Conservation (phyloP, 2,113 vertebrate genomes). For the Riparia riparia region DNA sequence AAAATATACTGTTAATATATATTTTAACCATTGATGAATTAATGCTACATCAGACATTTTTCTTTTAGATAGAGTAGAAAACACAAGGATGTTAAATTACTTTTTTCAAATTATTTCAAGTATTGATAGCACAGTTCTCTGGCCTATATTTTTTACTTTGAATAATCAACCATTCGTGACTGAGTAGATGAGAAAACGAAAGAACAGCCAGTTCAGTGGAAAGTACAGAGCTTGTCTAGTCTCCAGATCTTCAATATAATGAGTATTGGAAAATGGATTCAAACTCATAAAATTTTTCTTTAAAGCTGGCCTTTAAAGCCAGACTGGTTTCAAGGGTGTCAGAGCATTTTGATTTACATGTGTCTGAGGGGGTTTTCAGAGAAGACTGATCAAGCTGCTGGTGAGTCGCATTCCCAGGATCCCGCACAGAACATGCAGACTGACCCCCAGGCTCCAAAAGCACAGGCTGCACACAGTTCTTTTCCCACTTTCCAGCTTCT, state of each 20-base stretch:
- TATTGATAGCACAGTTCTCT: neutral
- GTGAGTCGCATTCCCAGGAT: neutral
- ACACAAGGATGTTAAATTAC: neutral
- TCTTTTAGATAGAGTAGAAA: neutral
- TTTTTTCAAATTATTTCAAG: neutral
- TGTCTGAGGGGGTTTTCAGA: neutral
- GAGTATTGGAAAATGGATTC: neutral
- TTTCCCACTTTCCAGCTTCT: neutral
- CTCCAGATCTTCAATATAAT: neutral
- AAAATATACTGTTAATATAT: neutral
- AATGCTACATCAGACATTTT: neutral
- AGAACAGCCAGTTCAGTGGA: neutral
- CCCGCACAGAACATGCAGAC: accelerated
- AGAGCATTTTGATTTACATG: neutral
- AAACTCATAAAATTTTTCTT: neutral
- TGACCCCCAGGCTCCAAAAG: neutral
- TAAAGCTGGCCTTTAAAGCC: neutral
- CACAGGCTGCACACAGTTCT: neutral
- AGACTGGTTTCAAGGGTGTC: neutral
- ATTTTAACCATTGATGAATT: neutral
- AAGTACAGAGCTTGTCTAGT: neutral
- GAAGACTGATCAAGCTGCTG: neutral
- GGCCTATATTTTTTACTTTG: neutral
- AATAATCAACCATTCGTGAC: neutral
- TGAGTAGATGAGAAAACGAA: neutral